These are phyloP conservation scores for Heliothis virescens DNA, from an alignment of 1,140 invertebrate genomes.

Conservation along the genomic window DNA sequence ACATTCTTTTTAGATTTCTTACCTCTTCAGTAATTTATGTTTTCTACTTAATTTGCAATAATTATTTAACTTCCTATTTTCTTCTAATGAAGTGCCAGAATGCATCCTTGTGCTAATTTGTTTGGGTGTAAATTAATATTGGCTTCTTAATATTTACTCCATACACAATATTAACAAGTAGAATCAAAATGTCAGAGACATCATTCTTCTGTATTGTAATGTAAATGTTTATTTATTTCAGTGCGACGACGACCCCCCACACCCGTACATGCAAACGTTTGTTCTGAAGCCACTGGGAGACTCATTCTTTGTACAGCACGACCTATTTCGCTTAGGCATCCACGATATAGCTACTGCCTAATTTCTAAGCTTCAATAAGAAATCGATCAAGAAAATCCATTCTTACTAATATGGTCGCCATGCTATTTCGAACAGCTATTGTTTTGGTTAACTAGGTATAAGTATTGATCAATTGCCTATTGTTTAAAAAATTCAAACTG, in stretches of 20 bases:
- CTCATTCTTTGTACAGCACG: constrained; percentile 96
- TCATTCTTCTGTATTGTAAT: constrained; percentile 19
- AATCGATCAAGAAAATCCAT: constrained; percentile 38
- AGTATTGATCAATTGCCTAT: constrained; percentile 66
- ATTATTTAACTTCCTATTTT: constrained; percentile 6
- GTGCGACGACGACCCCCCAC: constrained; percentile 97
- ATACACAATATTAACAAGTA: neutral
- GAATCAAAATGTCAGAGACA: neutral
- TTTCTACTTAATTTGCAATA: neutral
- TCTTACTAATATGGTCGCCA: constrained; percentile 25
- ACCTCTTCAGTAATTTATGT: neutral
- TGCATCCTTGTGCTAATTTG: constrained; percentile 13
- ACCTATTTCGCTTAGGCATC: constrained; percentile 96
- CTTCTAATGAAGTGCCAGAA: constrained; percentile 19
- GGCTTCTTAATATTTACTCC: neutral
- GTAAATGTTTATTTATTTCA: constrained; percentile 85
- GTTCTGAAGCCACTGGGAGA: constrained; percentile 94
- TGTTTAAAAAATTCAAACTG: constrained; percentile 66
- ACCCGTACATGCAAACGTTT: constrained; percentile 96
- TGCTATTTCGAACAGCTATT: constrained; percentile 42
- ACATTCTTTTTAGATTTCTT: neutral
- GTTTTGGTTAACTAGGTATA: constrained; percentile 82
- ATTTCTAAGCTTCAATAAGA: constrained; percentile 21
- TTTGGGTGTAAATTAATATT: neutral
- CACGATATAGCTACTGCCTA: constrained; percentile 90